Evolutionary conservation across 2,113 vertebrate genomes (phyloP).

Genomic region (Nycticebus coucang): DNA sequence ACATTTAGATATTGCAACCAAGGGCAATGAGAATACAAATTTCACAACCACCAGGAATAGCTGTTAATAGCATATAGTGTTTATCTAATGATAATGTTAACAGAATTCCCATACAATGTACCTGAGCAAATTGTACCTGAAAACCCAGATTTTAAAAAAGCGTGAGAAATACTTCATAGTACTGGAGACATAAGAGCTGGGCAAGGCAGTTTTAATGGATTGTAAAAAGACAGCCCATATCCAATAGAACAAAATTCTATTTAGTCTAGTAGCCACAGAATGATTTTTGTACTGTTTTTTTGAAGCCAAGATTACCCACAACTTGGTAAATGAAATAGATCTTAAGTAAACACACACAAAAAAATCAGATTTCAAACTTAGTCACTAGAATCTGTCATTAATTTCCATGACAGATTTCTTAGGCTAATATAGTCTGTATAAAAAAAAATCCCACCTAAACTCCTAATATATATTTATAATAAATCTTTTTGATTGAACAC

Average conservation of each 20-base stretch:
- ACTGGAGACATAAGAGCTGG: background rate
- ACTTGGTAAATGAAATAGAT: slow-evolving; percentile 12
- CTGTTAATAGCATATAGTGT: background rate
- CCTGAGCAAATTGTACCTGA: background rate
- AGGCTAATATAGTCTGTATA: background rate
- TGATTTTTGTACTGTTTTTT: slow-evolving; percentile 2
- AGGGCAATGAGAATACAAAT: background rate
- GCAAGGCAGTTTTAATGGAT: background rate
- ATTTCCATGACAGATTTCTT: background rate
- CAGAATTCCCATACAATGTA: background rate
- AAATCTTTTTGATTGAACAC: background rate
- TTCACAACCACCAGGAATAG: background rate
- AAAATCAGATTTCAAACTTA: background rate
- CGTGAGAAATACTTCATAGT: background rate
- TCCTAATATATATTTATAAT: background rate
- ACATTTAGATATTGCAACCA: background rate
- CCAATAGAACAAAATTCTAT: background rate
- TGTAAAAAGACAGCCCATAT: background rate
- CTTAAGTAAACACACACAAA: background rate
- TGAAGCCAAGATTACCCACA: background rate
- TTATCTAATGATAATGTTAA: background rate
- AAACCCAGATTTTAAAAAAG: background rate
- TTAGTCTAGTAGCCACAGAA: background rate
- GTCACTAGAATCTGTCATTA: background rate
- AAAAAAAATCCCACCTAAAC: background rate